Conservation (phyloP, 2,888 invertebrate genomes). For the Melanophora roralis region DNA sequence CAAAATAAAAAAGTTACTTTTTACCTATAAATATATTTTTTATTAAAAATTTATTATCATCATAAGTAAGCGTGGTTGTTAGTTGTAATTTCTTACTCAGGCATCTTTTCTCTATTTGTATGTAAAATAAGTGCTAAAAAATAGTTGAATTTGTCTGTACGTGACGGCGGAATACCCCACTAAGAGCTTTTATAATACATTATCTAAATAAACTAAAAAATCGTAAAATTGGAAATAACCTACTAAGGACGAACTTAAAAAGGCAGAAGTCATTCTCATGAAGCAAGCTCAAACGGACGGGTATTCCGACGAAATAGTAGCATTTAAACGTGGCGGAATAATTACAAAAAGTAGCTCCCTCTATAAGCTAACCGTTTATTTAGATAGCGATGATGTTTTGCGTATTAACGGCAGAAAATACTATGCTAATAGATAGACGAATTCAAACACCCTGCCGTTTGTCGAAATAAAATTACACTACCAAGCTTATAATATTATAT, state of each 20-base stretch:
- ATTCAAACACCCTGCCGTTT: neutral
- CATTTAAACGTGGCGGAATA: neutral
- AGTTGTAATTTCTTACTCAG: too few relatives aligned
- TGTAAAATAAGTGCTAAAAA: too few relatives aligned
- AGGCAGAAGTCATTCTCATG: neutral
- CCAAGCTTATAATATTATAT: constrained; percentile 16
- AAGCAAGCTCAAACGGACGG: constrained; percentile 13
- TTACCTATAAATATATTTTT: too few relatives aligned
- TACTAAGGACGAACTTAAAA: constrained; percentile 21
- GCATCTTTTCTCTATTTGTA: too few relatives aligned
- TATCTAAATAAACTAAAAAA: constrained; percentile 17
- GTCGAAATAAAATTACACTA: constrained; percentile 10
- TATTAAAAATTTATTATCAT: too few relatives aligned
- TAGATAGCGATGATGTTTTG: neutral
- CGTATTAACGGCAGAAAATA: constrained; percentile 4
- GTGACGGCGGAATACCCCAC: too few relatives aligned
- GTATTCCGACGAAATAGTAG: constrained; percentile 17
- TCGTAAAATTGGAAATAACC: neutral
- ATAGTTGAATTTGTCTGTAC: too few relatives aligned
- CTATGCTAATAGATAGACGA: neutral
- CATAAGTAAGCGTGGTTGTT: too few relatives aligned
- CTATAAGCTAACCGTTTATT: constrained; percentile 3
- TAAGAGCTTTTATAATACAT: constrained; percentile 19
- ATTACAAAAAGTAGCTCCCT: constrained; percentile 17
- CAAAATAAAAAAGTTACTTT: too few relatives aligned